A percentile compares a stretch with the other conserved stretches of the same genome.
phyloP scores from a whole-genome alignment of 1,140 invertebrate species.

The Aphelinus atriplicis region DNA sequence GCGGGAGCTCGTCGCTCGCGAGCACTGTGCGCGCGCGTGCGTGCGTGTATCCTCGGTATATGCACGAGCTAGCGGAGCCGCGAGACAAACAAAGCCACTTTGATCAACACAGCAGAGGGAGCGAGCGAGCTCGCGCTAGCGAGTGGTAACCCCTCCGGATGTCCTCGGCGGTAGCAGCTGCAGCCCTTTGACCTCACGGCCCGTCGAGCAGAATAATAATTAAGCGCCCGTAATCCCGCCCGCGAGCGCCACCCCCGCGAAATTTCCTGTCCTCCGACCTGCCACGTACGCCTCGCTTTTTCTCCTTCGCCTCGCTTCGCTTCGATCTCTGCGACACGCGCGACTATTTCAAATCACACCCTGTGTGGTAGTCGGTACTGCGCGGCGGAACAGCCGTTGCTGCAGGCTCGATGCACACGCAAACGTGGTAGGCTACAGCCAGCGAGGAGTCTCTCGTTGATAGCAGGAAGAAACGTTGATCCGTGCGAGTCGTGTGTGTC shows the following conservation, averaged over 20 bases:
- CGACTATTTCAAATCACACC: background rate
- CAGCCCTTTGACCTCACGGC: conserved; percentile 48
- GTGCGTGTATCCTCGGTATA: conserved; percentile 4
- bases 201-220: conserved; percentile 56
- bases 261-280: background rate
- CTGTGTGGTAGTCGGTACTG: background rate
- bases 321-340: background rate
- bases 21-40: background rate
- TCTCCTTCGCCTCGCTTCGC: too few species aligned
- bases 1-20: conserved; percentile 21
- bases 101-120: conserved; percentile 49
- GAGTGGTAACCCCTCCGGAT: conserved; percentile 18
- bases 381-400: too few species aligned
- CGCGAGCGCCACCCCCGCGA: background rate
- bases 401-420: too few species aligned
- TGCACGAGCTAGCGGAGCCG: conserved; percentile 24
- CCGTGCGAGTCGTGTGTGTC: too few species aligned
- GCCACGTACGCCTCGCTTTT: background rate
- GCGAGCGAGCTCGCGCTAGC: background rate
- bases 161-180: conserved; percentile 26
- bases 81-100: conserved; percentile 45
- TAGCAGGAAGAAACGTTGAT: too few species aligned
- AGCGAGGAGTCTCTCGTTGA: too few species aligned
- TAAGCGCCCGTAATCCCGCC: conserved; percentile 47
- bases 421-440: too few species aligned